Conservation (phyloP, 2,113 vertebrate genomes). For the Oreochromis tanganicae region DNA sequence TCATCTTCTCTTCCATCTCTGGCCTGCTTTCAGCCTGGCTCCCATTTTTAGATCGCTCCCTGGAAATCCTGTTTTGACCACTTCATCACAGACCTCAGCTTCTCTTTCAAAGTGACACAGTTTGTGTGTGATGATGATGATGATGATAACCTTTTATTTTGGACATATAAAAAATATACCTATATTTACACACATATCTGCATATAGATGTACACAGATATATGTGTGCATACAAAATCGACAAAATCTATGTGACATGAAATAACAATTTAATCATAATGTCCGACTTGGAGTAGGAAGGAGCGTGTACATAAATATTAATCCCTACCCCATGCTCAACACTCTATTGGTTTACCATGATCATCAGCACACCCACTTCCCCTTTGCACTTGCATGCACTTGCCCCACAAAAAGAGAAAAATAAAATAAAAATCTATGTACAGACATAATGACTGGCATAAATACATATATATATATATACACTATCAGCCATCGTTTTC, state of each 20-base stretch:
- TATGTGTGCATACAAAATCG: neutral
- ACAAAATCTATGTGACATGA: neutral
- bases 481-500: neutral
- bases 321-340: rapidly evolving
- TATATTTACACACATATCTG: neutral
- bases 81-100: neutral
- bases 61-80: neutral
- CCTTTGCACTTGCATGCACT: too few species aligned
- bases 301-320: neutral
- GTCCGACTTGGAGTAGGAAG: neutral
- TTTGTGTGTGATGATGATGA: neutral
- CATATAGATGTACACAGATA: neutral
- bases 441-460: neutral
- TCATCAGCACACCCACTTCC: neutral
- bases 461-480: neutral
- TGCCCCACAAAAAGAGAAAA: too few species aligned
- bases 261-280: neutral
- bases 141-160: neutral
- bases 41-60: neutral
- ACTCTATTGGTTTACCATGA: neutral
- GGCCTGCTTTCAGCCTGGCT: neutral
- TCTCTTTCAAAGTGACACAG: neutral
- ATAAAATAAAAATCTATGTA: neutral
- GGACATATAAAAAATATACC: too few species aligned
- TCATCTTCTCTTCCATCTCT: neutral